Percentiles rank a stretch among this genome's conserved stretches.
Evolutionary conservation across 2,113 vertebrate species (phyloP).

Genomic region (Paradisaea rubra): DNA sequence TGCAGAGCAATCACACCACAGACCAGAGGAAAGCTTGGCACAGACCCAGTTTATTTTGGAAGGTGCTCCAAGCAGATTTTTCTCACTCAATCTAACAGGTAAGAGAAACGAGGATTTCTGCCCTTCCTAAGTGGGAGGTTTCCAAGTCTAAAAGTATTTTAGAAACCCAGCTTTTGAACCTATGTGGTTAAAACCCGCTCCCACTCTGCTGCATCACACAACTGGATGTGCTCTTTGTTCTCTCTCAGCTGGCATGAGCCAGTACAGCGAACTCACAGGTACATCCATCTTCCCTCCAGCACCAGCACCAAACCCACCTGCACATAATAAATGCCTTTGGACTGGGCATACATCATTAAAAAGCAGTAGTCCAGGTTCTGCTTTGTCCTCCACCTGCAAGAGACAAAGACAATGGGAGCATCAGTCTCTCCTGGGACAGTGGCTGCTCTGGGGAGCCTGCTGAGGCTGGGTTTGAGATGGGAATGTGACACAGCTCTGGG

Average conservation of each 20-base stretch:
- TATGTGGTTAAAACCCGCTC: background rate
- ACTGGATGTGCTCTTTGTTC: background rate
- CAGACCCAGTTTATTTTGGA: background rate
- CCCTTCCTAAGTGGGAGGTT: background rate
- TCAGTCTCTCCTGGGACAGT: rapidly evolving
- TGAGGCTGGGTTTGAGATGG: background rate
- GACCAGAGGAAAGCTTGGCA: background rate
- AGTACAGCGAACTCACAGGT: background rate
- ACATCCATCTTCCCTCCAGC: background rate
- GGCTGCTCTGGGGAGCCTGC: background rate
- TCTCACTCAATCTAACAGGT: background rate
- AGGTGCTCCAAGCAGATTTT: background rate
- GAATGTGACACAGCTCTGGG: background rate
- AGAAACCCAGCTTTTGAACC: background rate
- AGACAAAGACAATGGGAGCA: background rate
- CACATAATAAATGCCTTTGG: constrained; percentile 95
- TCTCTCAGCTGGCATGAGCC: background rate
- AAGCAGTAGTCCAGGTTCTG: constrained; percentile 98
- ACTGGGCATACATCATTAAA: constrained; percentile 98
- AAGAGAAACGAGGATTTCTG: background rate
- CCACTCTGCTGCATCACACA: background rate
- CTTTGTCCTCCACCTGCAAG: constrained; percentile 93
- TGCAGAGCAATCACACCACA: background rate
- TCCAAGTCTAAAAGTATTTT: background rate
- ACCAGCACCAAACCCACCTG: constrained; percentile 74